Percentiles rank a stretch among this genome's conserved stretches.
These are phyloP conservation scores for Xestia sexstrigata DNA, from an alignment of 2,888 invertebrate species.

Conservation along the genomic window DNA sequence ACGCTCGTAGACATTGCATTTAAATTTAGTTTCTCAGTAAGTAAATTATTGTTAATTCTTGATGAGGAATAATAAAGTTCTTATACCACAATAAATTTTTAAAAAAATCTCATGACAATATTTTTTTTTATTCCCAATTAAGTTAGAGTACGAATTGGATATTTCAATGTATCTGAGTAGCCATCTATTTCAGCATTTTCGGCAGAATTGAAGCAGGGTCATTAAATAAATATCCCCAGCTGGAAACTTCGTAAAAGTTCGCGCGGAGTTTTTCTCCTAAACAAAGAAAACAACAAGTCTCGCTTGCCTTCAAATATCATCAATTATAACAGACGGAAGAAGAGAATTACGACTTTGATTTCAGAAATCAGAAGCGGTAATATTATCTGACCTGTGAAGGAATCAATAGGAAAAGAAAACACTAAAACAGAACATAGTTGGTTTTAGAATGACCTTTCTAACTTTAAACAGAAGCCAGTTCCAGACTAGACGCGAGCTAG, in stretches of 20 bases:
- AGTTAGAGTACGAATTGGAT: conserved; percentile 25
- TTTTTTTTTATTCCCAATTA: conserved; percentile 1
- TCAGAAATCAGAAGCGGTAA: conserved; percentile 27
- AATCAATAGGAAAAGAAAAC: conserved; percentile 6
- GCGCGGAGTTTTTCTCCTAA: conserved; percentile 68
- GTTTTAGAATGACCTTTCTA: conserved; percentile 11
- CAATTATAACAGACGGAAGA: conserved; percentile 64
- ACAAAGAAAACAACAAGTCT: conserved; percentile 72
- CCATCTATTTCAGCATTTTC: conserved; percentile 48
- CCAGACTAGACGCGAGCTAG: conserved; percentile 21
- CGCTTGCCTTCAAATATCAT: conserved; percentile 64
- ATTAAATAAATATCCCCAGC: conserved; percentile 79
- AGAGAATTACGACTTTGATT: conserved; percentile 51
- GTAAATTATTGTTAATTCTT: no score
- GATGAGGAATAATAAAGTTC: no score
- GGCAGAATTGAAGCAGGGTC: conserved; percentile 64
- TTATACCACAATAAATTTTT: no score
- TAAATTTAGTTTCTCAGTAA: no score
- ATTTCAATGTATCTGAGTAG: conserved; percentile 58
- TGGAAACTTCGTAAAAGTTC: conserved; percentile 74
- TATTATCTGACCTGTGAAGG: conserved; percentile 9
- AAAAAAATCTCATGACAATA: background rate
- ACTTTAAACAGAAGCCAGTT: conserved; percentile 29
- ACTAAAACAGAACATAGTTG: conserved; percentile 5
- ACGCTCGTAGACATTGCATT: no score